Base-by-base conservation (phyloP, 2,888 invertebrate genomes). In the Eilema depressum region DNA sequence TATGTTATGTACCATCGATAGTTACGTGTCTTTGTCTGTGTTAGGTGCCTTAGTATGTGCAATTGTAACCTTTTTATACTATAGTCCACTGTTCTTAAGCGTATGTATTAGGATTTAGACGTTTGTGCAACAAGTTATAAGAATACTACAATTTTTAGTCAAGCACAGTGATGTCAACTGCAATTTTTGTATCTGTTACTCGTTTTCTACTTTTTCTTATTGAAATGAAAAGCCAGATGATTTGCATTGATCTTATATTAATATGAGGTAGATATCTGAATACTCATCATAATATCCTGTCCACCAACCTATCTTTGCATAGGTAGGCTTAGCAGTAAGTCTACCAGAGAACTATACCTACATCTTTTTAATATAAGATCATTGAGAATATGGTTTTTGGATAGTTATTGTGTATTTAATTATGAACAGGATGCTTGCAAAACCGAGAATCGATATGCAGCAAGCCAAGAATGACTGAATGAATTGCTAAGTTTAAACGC, bases 1-100 rank as follows among this genome's bases (percentile, higher is more conserved):
- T 59, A 26, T 61, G n/a, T n/a, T 61, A 68, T 28, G 33, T 72
- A 65, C 25, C 47, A 53, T 23, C 47, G 53, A 59, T 64, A 57
- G 41, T 65, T 80, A 71, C 69, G 65, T 74, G 64, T 78, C 78
- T 80, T 62, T 69, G 75, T 80, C 74, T 78, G 37, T 80, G 23
- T 23, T 82, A 80, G 82, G 81, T 82, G 81, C 82, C 81, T 81
- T 82, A 82, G 79, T 74, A 75, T 74, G 76, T 79, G 80, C 82
- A 80, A 77, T 80, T 80, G 79, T 80, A 77, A 69, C 62, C 68
- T 71, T 75, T 64, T 33, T 30, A 78, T 78, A 77, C 57, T 26
- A 59, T 74, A 69, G 67, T 75, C 74, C 47, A 70, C 67, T 67
- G 30, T 67, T 63, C 30, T 67, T 67, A 59, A 20, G 8, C n/a